These are phyloP conservation scores for Xenops minutus DNA, from an alignment of 2,797 vertebrate species.

Conservation along the genomic window DNA sequence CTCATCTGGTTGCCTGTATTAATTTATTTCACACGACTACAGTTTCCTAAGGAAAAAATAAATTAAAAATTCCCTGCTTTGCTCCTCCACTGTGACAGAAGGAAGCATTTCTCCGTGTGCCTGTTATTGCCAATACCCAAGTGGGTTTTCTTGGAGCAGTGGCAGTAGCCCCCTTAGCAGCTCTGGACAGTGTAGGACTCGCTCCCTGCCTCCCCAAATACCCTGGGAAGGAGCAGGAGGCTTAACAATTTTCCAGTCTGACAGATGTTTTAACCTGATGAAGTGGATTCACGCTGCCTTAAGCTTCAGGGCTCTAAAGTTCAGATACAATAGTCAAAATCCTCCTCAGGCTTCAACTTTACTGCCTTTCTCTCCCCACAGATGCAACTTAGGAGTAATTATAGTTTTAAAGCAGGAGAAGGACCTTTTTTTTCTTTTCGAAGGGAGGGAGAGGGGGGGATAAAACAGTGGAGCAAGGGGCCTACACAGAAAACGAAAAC, in stretches of 20 bases:
- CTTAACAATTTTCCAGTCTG: slow-evolving; percentile 35
- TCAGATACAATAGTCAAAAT: slow-evolving; percentile 39
- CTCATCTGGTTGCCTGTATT: background rate
- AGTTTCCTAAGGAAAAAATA: background rate
- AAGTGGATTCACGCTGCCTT: slow-evolving; percentile 29
- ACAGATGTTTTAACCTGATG: slow-evolving; percentile 66
- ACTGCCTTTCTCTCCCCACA: background rate
- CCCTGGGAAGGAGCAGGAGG: slow-evolving; percentile 27
- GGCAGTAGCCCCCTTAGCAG: background rate
- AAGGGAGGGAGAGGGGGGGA: background rate
- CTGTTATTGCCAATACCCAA: background rate
- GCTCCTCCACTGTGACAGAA: background rate
- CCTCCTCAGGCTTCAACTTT: slow-evolving; percentile 26
- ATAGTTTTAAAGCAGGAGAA: background rate
- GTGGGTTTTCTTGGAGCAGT: background rate
- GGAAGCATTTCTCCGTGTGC: background rate
- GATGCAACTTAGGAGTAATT: background rate
- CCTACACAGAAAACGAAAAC: background rate
- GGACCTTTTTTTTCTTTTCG: background rate
- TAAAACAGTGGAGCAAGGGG: background rate
- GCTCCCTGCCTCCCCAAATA: background rate
- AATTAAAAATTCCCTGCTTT: background rate
- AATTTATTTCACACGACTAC: background rate
- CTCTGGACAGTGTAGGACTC: background rate
- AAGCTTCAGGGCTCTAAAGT: slow-evolving; percentile 44